Evolutionary conservation across 1,140 invertebrate genomes (phyloP).

Genomic region (Camponotus pennsylvanicus): DNA sequence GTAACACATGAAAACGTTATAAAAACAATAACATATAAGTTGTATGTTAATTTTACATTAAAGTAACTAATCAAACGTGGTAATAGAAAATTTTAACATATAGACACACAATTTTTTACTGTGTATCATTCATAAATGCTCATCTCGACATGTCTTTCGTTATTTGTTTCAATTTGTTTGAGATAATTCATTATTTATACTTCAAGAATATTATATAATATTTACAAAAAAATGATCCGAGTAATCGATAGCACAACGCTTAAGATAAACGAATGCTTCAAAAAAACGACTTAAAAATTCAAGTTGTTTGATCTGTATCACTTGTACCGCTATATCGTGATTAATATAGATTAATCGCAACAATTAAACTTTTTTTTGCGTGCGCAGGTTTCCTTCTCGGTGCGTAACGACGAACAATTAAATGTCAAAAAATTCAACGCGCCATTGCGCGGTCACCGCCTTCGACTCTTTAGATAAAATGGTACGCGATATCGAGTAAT

Average conservation of each 20-base stretch:
- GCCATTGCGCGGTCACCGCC: not conserved
- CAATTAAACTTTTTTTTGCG: not conserved
- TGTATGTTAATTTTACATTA: too few relatives aligned
- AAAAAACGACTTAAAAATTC: not conserved
- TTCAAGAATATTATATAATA: not conserved
- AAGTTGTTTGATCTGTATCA: not conserved
- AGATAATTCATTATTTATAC: not conserved
- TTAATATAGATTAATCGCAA: not conserved
- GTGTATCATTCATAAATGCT: too few relatives aligned
- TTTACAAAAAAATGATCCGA: not conserved
- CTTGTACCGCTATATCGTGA: not conserved
- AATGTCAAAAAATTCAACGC: constrained; percentile 2
- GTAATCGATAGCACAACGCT: not conserved
- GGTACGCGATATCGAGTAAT: constrained; percentile 36
- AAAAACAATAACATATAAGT: too few relatives aligned
- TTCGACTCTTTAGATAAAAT: constrained; percentile 23
- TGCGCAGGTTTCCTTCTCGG: not conserved
- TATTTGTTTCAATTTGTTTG: constrained; percentile 6
- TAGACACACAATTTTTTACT: too few relatives aligned
- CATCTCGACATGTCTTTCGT: not conserved
- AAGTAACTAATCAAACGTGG: too few relatives aligned
- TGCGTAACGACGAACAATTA: not conserved
- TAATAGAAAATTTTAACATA: too few relatives aligned
- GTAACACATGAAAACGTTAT: too few relatives aligned
- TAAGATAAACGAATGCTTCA: not conserved